A percentile compares a stretch with the other conserved stretches of the same genome.
Conservation (phyloP, 2,797 vertebrate genomes). For the Parauchenoglanis ngamensis region DNA sequence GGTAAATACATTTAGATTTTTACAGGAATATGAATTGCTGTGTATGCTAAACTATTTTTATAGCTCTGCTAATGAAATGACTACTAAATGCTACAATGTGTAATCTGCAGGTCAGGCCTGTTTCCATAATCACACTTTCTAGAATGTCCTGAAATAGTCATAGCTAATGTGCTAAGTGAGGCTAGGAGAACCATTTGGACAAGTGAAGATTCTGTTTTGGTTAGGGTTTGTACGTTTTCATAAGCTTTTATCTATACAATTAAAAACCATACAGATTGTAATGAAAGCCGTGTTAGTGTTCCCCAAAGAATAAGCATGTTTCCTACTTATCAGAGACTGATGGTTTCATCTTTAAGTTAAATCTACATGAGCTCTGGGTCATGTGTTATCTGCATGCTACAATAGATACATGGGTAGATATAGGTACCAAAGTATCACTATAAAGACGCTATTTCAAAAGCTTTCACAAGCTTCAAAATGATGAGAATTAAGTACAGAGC, state of each 20-base stretch:
- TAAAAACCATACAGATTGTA: not conserved
- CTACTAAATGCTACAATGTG: conserved; percentile 11
- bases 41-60: conserved; percentile 17
- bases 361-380: not conserved
- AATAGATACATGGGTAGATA: not conserved
- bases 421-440: not conserved
- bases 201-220: not conserved
- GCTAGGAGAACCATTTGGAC: conserved; percentile 64
- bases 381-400: not conserved
- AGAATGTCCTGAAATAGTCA: conserved; percentile 20
- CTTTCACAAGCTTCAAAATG: not conserved
- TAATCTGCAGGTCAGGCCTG: conserved; percentile 16
- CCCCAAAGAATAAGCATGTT: not conserved
- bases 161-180: conserved; percentile 51
- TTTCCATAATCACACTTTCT: conserved; percentile 10
- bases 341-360: not conserved
- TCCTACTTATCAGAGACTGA: not conserved
- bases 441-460: not conserved
- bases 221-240: not conserved
- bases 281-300: not conserved
- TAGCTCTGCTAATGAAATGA: not conserved
- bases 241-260: not conserved
- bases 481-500: not conserved
- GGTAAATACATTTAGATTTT: conserved; percentile 19
- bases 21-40: conserved; percentile 22